Percentiles rank a stretch among this genome's conserved stretches.
Conservation (phyloP, 2,797 vertebrate genomes). For the Halcyon badia region DNA sequence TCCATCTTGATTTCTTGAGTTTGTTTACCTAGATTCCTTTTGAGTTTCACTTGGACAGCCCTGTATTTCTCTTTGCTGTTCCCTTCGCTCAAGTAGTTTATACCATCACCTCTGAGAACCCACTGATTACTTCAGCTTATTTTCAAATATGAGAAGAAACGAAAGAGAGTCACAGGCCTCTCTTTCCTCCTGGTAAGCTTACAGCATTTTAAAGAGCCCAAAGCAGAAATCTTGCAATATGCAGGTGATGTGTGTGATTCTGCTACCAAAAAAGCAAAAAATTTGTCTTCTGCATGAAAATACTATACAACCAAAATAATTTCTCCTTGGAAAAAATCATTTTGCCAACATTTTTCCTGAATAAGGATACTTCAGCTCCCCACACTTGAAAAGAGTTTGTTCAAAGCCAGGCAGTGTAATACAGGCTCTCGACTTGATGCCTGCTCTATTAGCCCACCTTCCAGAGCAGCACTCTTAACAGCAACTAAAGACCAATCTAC, state of each 20-base stretch:
- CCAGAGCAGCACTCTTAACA: background rate
- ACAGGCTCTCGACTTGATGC: background rate
- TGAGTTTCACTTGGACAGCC: background rate
- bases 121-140: background rate
- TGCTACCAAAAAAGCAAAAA: background rate
- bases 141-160: background rate
- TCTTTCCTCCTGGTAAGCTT: background rate
- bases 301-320: background rate
- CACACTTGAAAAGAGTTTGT: background rate
- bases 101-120: background rate
- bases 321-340: background rate
- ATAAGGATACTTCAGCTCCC: background rate
- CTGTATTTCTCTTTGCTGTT: background rate
- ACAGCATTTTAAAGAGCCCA: background rate
- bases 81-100: background rate
- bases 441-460: background rate
- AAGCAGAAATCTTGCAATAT: background rate
- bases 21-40: conserved; percentile 6
- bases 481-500: background rate
- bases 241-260: background rate
- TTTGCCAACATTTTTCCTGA: background rate
- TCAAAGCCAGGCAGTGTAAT: background rate
- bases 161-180: background rate
- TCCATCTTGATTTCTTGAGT: background rate
- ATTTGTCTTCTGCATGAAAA: background rate